Conservation (phyloP, 2,888 invertebrate species). For the Encarsia formosa region DNA sequence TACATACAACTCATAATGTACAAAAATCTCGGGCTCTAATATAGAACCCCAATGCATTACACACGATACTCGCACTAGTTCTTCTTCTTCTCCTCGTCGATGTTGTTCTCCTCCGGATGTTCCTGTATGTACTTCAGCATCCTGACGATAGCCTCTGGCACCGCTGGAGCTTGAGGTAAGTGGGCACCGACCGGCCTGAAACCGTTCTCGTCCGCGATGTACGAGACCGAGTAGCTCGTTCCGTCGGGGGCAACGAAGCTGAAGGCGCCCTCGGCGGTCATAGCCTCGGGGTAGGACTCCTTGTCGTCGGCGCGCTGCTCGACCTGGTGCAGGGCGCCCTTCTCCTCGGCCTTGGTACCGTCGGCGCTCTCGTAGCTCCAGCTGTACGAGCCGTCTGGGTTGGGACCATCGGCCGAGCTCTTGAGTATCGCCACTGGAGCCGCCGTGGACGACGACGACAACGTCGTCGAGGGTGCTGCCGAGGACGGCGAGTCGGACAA, state of each 20-base stretch:
- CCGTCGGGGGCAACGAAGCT: slow-evolving; percentile 50
- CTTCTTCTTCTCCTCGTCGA: too few species aligned
- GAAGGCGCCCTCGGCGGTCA: slow-evolving; percentile 44
- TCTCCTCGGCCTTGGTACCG: slow-evolving; percentile 52
- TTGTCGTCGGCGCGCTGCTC: too few species aligned
- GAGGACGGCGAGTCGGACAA: too few species aligned
- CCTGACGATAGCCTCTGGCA: slow-evolving; percentile 47
- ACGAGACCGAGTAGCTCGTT: slow-evolving; percentile 54
- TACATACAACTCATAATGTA: too few species aligned
- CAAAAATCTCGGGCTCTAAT: too few species aligned
- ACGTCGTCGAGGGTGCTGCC: slow-evolving; percentile 32
- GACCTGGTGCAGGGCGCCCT: slow-evolving; percentile 35
- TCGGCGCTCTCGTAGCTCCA: slow-evolving; percentile 51
- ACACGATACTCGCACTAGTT: too few species aligned
- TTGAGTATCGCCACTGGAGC: slow-evolving; percentile 41
- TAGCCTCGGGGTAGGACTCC: slow-evolving; percentile 34
- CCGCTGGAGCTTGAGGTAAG: slow-evolving; percentile 47
- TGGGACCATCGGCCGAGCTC: slow-evolving; percentile 43
- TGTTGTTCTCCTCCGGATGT: slow-evolving; percentile 37
- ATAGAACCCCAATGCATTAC: too few species aligned
- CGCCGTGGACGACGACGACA: slow-evolving; percentile 25
- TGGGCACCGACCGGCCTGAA: slow-evolving; percentile 60
- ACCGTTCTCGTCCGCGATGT: slow-evolving; percentile 67
- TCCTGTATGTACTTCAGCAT: slow-evolving; percentile 47
- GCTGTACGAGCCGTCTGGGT: slow-evolving; percentile 45